Conservation (phyloP, 2,113 vertebrate genomes). For the Blennius ocellaris region DNA sequence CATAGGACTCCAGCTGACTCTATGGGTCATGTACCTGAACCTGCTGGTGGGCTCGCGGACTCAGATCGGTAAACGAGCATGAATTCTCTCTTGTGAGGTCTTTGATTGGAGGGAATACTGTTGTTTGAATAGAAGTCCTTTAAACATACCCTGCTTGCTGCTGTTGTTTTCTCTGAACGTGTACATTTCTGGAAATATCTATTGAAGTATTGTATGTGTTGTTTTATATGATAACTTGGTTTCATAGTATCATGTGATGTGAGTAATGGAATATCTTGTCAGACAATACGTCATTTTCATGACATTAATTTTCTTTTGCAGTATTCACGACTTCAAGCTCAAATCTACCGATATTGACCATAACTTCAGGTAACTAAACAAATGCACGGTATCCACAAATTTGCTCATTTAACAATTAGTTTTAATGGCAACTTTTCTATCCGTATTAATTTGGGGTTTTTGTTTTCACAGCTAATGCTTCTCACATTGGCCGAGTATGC, state of each 20-base stretch:
- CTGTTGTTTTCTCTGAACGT: too few species aligned
- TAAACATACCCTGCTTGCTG: too few species aligned
- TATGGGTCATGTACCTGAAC: slow-evolving; percentile 41
- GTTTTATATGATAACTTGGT: too few species aligned
- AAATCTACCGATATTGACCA: neutral
- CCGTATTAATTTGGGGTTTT: neutral
- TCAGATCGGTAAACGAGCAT: slow-evolving; percentile 53
- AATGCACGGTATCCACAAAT: rapidly evolving
- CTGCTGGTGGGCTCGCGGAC: slow-evolving; percentile 36
- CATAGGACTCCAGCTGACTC: neutral
- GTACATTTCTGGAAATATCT: too few species aligned
- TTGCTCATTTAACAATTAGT: neutral
- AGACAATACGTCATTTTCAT: too few species aligned
- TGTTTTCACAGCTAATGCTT: slow-evolving; percentile 17
- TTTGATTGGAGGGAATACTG: too few species aligned
- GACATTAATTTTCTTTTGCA: too few species aligned
- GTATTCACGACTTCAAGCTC: neutral
- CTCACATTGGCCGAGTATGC: slow-evolving; percentile 87
- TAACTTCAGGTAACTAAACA: slow-evolving; percentile 32
- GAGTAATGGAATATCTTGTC: too few species aligned
- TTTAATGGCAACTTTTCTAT: neutral
- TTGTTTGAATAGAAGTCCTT: too few species aligned
- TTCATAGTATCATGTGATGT: too few species aligned
- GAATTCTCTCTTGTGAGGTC: neutral
- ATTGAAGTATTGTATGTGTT: too few species aligned